A percentile compares a stretch with the other conserved stretches of the same genome.
These are phyloP conservation scores for Neodiprion pinetum DNA, from an alignment of 1,140 invertebrate genomes.

Conservation along the genomic window DNA sequence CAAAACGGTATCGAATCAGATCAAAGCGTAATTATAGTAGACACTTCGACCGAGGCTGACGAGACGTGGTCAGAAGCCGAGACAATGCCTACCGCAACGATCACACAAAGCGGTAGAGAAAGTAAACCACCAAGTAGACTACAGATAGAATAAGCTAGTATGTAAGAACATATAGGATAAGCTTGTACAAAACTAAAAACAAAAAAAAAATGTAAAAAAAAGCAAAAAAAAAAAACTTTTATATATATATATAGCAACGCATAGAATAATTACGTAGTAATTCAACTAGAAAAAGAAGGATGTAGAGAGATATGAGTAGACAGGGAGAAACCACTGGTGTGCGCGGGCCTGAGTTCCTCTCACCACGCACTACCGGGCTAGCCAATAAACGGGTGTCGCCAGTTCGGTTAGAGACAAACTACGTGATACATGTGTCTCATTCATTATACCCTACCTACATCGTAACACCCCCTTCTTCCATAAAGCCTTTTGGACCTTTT, in stretches of 20 bases:
- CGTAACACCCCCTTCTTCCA: background rate
- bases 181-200: background rate
- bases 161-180: too few species aligned
- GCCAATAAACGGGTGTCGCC: background rate
- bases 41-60: too few species aligned
- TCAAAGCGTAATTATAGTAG: too few species aligned
- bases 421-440: background rate
- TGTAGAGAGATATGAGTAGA: background rate
- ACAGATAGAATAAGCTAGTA: too few species aligned
- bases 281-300: slow-evolving; percentile 11
- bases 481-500: too few species aligned
- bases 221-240: background rate
- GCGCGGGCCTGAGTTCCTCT: too few species aligned
- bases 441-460: background rate
- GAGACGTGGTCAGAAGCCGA: too few species aligned
- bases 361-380: too few species aligned
- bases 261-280: background rate
- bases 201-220: slow-evolving; percentile 11
- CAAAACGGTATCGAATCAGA: too few species aligned
- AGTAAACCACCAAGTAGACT: too few species aligned
- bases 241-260: background rate
- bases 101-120: too few species aligned
- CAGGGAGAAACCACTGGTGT: background rate
- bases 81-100: too few species aligned
- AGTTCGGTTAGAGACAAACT: slow-evolving; percentile 6